Percentiles rank a stretch among this genome's conserved stretches.
These are phyloP conservation scores for Galleria mellonella DNA, from an alignment of 1,140 invertebrate genomes.

Conservation along the genomic window DNA sequence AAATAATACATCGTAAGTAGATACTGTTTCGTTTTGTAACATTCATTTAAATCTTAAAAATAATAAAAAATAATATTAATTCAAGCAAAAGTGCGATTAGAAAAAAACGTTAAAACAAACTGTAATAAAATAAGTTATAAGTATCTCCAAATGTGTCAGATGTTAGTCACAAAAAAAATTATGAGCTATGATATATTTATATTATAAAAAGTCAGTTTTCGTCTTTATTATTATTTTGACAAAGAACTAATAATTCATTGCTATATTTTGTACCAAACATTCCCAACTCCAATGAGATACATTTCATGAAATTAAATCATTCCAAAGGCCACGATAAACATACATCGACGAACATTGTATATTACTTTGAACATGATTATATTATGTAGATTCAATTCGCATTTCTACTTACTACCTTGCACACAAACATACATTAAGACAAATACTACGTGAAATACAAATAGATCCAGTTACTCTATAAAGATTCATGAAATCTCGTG, in stretches of 20 bases:
- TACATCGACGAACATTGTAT: not conserved
- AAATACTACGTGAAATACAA: conserved; percentile 14
- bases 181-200: too few relatives aligned
- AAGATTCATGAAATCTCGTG: too few relatives aligned
- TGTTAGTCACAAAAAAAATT: too few relatives aligned
- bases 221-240: too few relatives aligned
- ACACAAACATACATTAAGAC: conserved; percentile 8
- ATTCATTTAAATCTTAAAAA: conserved; percentile 3
- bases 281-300: not conserved
- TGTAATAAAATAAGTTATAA: too few relatives aligned
- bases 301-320: conserved; percentile 12
- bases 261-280: conserved; percentile 1
- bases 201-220: too few relatives aligned
- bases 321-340: conserved; percentile 10
- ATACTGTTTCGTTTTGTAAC: conserved; percentile 5
- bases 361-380: conserved; percentile 13
- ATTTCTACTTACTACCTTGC: conserved; percentile 14
- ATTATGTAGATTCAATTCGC: conserved; percentile 1
- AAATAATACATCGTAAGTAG: conserved; percentile 19
- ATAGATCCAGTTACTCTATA: not conserved
- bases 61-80: conserved; percentile 1
- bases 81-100: too few relatives aligned
- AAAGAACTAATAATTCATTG: too few relatives aligned
- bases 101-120: too few relatives aligned
- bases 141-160: too few relatives aligned